A percentile compares a stretch with the other conserved stretches of the same genome.
These are phyloP conservation scores for Cremastinae sp. DNA, from an alignment of 2,888 invertebrate species.

Conservation along the genomic window DNA sequence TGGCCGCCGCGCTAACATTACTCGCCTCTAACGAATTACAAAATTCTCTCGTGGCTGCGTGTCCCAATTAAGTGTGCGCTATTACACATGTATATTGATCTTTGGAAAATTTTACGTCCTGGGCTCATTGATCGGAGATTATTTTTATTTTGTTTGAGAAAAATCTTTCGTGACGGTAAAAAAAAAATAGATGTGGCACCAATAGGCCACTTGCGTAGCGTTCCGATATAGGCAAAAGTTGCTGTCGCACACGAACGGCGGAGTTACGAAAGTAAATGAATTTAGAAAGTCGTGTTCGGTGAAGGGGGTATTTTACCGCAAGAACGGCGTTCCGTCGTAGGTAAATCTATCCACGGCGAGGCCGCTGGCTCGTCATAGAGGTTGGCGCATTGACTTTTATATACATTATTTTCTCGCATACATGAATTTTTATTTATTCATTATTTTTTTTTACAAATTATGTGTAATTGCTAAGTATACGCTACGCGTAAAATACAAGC, in stretches of 20 bases:
- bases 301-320: constrained; percentile 69
- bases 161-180: not conserved
- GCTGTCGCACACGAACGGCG: constrained; percentile 27
- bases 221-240: constrained; percentile 29
- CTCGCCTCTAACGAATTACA: constrained; percentile 22
- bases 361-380: constrained; percentile 26
- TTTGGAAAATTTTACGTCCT: not conserved
- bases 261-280: constrained; percentile 79
- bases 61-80: constrained; percentile 16
- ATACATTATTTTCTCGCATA: constrained; percentile 32
- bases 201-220: constrained; percentile 16
- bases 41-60: constrained; percentile 9
- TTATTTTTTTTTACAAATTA: constrained; percentile 17
- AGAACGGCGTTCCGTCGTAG: constrained; percentile 17
- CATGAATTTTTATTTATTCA: constrained; percentile 22
- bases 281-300: constrained; percentile 78
- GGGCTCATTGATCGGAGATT: no score
- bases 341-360: constrained; percentile 34
- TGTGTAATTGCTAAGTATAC: not conserved
- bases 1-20: constrained; percentile 40
- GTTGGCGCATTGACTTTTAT: constrained; percentile 25
- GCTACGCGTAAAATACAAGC: constrained; percentile 4
- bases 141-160: constrained; percentile 1
- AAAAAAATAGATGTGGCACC: constrained; percentile 19
- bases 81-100: not conserved